Percentiles rank a stretch among this genome's conserved stretches.
phyloP scores from a whole-genome alignment of 2,797 vertebrate genomes.

The Sarcophilus harrisii region DNA sequence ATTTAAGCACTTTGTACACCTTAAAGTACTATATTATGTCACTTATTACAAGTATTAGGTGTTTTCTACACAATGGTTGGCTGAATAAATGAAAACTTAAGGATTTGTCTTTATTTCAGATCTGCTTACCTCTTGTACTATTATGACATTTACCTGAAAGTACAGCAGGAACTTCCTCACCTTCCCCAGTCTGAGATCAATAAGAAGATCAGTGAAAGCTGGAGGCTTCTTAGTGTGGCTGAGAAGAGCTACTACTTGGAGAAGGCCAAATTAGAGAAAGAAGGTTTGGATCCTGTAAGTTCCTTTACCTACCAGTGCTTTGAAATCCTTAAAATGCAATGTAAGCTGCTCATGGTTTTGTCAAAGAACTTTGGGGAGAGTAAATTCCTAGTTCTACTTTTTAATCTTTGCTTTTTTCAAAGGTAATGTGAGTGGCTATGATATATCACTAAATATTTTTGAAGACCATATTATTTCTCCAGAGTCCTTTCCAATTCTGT shows the following conservation, averaged over 20 bases:
- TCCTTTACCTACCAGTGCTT: background rate
- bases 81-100: conserved; percentile 12
- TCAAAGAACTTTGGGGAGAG: background rate
- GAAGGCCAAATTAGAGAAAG: conserved; percentile 95
- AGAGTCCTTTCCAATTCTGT: background rate
- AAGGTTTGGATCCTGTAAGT: conserved; percentile 93
- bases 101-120: conserved; percentile 83
- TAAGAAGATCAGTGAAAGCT: conserved; percentile 98
- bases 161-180: conserved; percentile 94
- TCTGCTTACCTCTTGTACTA: conserved; percentile 98
- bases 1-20: background rate
- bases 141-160: conserved; percentile 96
- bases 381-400: background rate
- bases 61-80: background rate
- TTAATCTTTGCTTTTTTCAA: background rate
- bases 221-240: conserved; percentile 95
- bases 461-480: background rate
- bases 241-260: conserved; percentile 97
- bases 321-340: background rate
- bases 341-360: background rate
- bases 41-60: conserved; percentile 12
- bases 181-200: conserved; percentile 99
- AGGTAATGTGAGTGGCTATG: conserved; percentile 11
- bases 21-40: background rate
- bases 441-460: conserved; percentile 24